Conservation (phyloP, 2,797 vertebrate species). For the Coranthus polyacanthus region DNA sequence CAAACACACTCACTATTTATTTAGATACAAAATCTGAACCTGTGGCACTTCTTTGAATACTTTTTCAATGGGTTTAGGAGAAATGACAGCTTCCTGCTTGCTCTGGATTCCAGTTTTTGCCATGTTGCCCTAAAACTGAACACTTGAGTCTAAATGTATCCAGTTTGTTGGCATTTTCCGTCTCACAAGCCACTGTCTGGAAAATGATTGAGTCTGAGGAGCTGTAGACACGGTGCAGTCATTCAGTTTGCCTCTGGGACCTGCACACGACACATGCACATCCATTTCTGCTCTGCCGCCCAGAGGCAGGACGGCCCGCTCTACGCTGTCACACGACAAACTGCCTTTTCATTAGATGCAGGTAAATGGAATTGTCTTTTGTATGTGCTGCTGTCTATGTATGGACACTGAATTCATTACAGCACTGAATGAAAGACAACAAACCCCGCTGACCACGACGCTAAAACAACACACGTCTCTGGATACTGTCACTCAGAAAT, state of each 20-base stretch:
- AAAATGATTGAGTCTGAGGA: slow-evolving; percentile 28
- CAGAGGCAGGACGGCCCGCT: slow-evolving; percentile 49
- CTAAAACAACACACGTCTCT: background rate
- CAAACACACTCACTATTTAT: too few relatives aligned
- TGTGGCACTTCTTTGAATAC: too few relatives aligned
- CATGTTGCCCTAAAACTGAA: background rate
- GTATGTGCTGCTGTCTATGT: slow-evolving; percentile 44
- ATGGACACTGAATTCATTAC: slow-evolving; percentile 62
- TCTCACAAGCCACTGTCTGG: slow-evolving; percentile 13
- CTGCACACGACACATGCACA: slow-evolving; percentile 26
- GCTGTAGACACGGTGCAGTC: slow-evolving; percentile 10
- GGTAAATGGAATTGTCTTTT: slow-evolving; percentile 74
- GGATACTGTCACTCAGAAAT: slow-evolving; percentile 13
- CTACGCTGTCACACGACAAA: slow-evolving; percentile 59
- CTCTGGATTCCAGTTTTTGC: background rate
- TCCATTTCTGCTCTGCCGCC: slow-evolving; percentile 45
- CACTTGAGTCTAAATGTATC: too few relatives aligned
- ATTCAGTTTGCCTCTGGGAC: slow-evolving; percentile 31
- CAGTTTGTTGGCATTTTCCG: background rate
- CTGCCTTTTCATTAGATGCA: slow-evolving; percentile 77
- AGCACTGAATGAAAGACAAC: background rate
- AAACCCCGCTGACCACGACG: slow-evolving; percentile 4
- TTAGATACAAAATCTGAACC: too few relatives aligned
- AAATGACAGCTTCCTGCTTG: background rate
- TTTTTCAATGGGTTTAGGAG: too few relatives aligned